phyloP scores from a whole-genome alignment of 1,140 invertebrate species.

The Scaptomyza hsui region DNA sequence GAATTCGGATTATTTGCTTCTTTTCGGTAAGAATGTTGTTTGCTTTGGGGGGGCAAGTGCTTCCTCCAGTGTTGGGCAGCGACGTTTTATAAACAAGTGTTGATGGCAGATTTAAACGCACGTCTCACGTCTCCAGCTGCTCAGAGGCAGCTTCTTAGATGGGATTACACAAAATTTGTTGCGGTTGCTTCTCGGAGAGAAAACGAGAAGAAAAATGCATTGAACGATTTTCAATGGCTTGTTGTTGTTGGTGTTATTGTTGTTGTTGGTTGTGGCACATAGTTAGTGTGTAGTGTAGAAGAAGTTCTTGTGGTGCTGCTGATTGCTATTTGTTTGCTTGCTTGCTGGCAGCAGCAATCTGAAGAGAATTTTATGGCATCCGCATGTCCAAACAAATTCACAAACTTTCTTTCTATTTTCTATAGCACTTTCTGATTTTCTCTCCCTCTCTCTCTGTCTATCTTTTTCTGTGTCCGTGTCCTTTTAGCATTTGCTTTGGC shows the following conservation, averaged over 20 bases:
- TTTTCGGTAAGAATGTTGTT: conserved; percentile 12
- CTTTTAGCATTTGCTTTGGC: not conserved
- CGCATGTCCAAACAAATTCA: conserved; percentile 18
- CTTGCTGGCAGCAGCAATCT: conserved; percentile 13
- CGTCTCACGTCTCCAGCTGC: conserved; percentile 33
- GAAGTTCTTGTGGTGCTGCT: conserved; percentile 44
- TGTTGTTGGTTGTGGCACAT: conserved; percentile 7
- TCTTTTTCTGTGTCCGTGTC: conserved; percentile 2
- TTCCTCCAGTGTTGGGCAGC: not conserved
- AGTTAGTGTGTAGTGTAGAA: conserved; percentile 30
- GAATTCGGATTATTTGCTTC: conserved; percentile 32
- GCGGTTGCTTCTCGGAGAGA: conserved; percentile 30
- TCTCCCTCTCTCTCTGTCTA: conserved; percentile 3
- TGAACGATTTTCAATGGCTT: conserved; percentile 59
- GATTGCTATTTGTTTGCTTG: conserved; percentile 62
- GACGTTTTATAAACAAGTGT: conserved; percentile 67
- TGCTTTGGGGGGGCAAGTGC: not conserved
- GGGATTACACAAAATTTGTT: conserved; percentile 67
- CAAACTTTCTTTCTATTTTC: conserved; percentile 19
- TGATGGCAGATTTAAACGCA: conserved; percentile 62
- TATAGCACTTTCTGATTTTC: not conserved
- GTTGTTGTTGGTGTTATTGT: conserved; percentile 25
- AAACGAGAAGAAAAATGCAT: conserved; percentile 17
- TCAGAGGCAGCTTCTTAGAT: conserved; percentile 66
- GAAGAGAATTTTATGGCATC: conserved; percentile 26